Percentiles rank a stretch among this genome's conserved stretches.
phyloP scores from a whole-genome alignment of 1,140 invertebrate species.

The Sminthurinus signatus region DNA sequence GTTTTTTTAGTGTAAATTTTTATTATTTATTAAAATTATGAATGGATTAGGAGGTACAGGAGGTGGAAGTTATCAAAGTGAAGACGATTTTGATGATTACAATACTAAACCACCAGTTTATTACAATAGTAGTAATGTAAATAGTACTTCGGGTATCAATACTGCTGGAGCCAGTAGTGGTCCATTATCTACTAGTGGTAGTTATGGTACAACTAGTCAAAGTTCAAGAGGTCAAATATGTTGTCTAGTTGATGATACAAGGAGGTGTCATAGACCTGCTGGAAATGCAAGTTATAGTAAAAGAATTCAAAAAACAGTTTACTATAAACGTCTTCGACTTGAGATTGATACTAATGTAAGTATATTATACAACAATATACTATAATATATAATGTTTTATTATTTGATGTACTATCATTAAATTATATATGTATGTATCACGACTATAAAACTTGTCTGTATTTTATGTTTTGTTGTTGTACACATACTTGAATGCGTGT shows the following conservation, averaged over 20 bases:
- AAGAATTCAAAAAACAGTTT: constrained; percentile 91
- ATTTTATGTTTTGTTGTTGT: not conserved
- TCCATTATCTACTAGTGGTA: not conserved
- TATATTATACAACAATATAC: no score
- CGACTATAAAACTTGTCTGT: no score
- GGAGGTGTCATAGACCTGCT: constrained; percentile 74
- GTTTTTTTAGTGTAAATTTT: no score
- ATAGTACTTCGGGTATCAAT: not conserved
- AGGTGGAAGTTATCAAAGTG: constrained; percentile 16
- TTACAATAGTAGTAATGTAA: not conserved
- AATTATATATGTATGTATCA: no score
- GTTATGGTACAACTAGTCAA: not conserved
- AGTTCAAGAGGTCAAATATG: constrained; percentile 69
- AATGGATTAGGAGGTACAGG: constrained; percentile 14
- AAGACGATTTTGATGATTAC: constrained; percentile 15
- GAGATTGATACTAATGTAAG: constrained; percentile 74
- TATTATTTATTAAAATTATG: no score
- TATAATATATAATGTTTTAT: no score
- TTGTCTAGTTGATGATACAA: constrained; percentile 84
- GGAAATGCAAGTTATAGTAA: constrained; percentile 96
- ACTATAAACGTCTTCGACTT: constrained; percentile 81
- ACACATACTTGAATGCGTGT: no score
- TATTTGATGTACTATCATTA: not conserved
- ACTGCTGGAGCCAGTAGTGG: not conserved
- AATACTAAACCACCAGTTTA: not conserved